Evolutionary conservation across 2,797 vertebrate species (phyloP), one percentile per base, ranked within the genome.

Genomic region (Xiphorhynchus erythropygius): DNA sequence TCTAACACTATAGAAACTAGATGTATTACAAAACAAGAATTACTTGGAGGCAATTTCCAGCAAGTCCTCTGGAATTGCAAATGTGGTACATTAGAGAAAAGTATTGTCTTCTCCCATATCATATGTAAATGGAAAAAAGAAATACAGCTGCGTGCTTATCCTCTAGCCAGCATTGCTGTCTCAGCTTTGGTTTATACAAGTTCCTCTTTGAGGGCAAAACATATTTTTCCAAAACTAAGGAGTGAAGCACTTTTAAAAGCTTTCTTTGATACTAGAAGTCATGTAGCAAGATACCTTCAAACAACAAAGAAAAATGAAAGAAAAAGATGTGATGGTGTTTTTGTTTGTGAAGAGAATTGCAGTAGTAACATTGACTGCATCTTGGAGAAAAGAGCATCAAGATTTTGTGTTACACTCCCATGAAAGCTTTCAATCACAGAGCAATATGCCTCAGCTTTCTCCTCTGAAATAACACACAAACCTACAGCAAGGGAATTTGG

Each of bases 21-120:
- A 78, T 56, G 30, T 35, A 33, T 71, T 68, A 41, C 37, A 86
- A 65, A 42, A 25, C 13, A 57, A 81, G 46, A 91, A 84, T 81
- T 87, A 89, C 85, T 93, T 53, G n/a, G 77, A 94, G 42, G 52
- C 46, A 87, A 32, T 82, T 84, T 82, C 59, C 62, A 89, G 67
- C 3, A 5, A 79, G 69, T 73, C 46, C 59, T 90, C 70, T 84
- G 78, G 81, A 90, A 95, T 27, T 84, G 80, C 87, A 94, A 93
- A 94, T 63, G 41, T 44, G 73, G 55, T 35, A 33, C 4, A 1
- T 89, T 87, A 63, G 65, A 79, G 63, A 69, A 67, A 95, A 73
- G 76, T 62, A 87, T 79, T 85, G 56, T 70, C 86, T 84, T 9
- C 28, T 92, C 25, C 70, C 2, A 1, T 73, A 70, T 18, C n/a